Conservation (phyloP, 2,113 vertebrate genomes). For the Columbina picui region DNA sequence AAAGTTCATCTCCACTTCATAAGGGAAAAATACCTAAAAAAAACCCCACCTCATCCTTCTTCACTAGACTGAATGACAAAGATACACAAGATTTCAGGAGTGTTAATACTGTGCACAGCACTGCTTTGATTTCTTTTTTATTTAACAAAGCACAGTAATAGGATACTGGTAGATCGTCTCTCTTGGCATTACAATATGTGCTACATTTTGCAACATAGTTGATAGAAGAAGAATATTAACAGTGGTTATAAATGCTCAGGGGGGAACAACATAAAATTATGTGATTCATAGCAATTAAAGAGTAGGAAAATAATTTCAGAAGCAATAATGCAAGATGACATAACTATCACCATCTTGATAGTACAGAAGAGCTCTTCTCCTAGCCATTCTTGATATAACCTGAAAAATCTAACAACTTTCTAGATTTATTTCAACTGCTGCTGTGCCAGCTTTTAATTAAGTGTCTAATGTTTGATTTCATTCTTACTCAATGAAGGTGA, state of each 20-base stretch:
- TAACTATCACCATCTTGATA: neutral
- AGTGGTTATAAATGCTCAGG: neutral
- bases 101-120: neutral
- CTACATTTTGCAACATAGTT: neutral
- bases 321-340: neutral
- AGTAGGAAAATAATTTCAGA: neutral
- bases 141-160: neutral
- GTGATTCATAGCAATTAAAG: neutral
- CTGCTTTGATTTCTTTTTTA: neutral
- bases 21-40: neutral
- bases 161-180: neutral
- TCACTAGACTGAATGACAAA: neutral
- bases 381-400: neutral
- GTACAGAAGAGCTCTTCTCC: neutral
- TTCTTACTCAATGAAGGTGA: neutral
- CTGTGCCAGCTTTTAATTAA: neutral
- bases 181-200: neutral
- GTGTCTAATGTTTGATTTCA: neutral
- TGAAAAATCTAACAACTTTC: neutral
- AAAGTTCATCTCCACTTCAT: neutral
- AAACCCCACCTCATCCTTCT: neutral
- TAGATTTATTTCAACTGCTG: neutral
- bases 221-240: neutral
- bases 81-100: neutral
- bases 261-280: neutral